Base-by-base conservation (phyloP, 2,113 vertebrate species). In the Morone saxatilis region DNA sequence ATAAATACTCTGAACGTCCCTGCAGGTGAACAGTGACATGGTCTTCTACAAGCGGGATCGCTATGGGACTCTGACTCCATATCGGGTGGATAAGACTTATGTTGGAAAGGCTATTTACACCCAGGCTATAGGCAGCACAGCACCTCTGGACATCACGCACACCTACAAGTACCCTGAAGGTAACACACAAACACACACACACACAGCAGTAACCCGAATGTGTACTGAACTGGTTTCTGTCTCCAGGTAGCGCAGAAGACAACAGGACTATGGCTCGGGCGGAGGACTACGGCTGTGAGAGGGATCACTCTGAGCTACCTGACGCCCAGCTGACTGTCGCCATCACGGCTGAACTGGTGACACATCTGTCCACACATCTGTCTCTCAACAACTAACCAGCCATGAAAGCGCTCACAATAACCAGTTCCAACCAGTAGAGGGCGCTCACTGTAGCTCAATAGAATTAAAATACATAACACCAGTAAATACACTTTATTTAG, bases 21-120 rank as follows among this genome's bases (percentile, higher is more conserved):
- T 47, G 5, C 81, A 99, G 98, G 96, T 98, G 65, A 99, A 98
- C 94, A 96, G 97, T 54, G 96, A 98, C 67, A 47, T 98, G 25
- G 47, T 97, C 61, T 97, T 83, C 83, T 65, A 90, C 11, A 96
- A 89, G 76, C 88, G 45, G 51, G 91, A 95, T 48, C 94, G 88
- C 56, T 94, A 95, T 3, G 96, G 97, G 48, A 91, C 86, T 0
- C 86, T 93, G 11, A 81, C 80, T 19, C 69, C 94, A 1, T 88
- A 91, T 79, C 10, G n/a, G 0, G 81, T 97, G 77, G 95, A 98
- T 41, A 94, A 84, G 47, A 76, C 45, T 0, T 91, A 91, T 4
- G 10, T 98, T 17, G 98, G 98, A 22, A 83, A 90, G 70, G 6
- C 92, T 47, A 73, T 98, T 4, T 77, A 94, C 83, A 99, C 98